phyloP scores from a whole-genome alignment of 2,113 vertebrate genomes.

The Neotoma lepida region DNA sequence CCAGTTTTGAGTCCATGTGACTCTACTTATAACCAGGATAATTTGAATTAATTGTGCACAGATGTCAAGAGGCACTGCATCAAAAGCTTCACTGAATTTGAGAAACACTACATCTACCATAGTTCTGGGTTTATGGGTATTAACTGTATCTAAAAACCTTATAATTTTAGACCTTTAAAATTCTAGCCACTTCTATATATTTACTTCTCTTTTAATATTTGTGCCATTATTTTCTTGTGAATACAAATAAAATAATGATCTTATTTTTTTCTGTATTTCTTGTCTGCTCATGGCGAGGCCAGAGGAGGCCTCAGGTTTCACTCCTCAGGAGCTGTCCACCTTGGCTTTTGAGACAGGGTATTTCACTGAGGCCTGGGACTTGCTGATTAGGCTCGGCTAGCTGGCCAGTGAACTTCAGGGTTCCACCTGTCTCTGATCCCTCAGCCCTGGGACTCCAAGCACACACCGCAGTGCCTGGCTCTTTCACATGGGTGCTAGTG shows the following conservation, averaged over 20 bases:
- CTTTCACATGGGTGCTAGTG: neutral
- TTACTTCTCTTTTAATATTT: slow-evolving; percentile 49
- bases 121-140: slow-evolving; percentile 43
- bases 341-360: neutral
- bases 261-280: neutral
- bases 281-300: too few species aligned
- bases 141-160: slow-evolving; percentile 35
- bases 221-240: slow-evolving; percentile 8
- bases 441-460: too few species aligned
- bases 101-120: slow-evolving; percentile 24
- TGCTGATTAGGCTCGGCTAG: neutral
- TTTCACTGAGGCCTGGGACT: neutral
- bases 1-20: slow-evolving; percentile 67
- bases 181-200: neutral
- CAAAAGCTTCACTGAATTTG: slow-evolving; percentile 39
- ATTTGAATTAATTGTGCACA: slow-evolving; percentile 67
- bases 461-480: neutral
- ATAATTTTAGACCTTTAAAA: slow-evolving; percentile 46
- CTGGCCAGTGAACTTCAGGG: neutral
- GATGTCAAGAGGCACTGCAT: slow-evolving; percentile 47
- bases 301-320: neutral
- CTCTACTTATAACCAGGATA: slow-evolving; percentile 53
- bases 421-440: neutral
- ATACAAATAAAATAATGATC: neutral
- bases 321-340: neutral